Conservation (phyloP, 2,888 invertebrate species). For the Mamestra brassicae region DNA sequence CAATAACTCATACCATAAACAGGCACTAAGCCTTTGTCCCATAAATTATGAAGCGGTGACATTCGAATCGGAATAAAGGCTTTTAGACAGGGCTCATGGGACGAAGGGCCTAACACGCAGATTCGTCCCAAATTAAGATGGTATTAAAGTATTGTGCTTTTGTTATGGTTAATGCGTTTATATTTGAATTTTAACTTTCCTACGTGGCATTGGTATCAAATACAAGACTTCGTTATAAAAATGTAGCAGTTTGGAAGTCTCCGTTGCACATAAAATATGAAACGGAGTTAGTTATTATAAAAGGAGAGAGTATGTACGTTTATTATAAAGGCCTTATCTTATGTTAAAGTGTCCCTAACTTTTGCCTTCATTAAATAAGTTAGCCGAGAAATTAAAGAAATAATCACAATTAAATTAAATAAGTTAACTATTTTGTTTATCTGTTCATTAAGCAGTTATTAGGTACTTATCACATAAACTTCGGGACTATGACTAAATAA, state of each 20-base stretch:
- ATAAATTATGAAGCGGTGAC: conserved; percentile 85
- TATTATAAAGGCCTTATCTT: neutral
- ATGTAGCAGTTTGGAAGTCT: too few relatives aligned
- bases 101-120: conserved; percentile 68
- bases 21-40: conserved; percentile 77
- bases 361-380: neutral
- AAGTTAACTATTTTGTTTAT: conserved; percentile 12
- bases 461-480: conserved; percentile 34
- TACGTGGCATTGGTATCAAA: too few relatives aligned
- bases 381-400: neutral
- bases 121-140: conserved; percentile 78
- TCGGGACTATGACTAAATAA: conserved; percentile 31
- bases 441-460: conserved; percentile 14
- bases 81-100: conserved; percentile 74
- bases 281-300: too few relatives aligned
- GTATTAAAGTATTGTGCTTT: conserved; percentile 76
- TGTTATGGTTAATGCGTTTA: conserved; percentile 43
- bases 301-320: too few relatives aligned
- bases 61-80: conserved; percentile 81
- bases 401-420: neutral
- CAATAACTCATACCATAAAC: conserved; percentile 81
- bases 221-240: too few relatives aligned
- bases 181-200: conserved; percentile 3
- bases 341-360: neutral
- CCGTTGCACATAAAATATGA: neutral